phyloP scores from a whole-genome alignment of 2,888 invertebrate genomes.

The Watsonalla cultraria region DNA sequence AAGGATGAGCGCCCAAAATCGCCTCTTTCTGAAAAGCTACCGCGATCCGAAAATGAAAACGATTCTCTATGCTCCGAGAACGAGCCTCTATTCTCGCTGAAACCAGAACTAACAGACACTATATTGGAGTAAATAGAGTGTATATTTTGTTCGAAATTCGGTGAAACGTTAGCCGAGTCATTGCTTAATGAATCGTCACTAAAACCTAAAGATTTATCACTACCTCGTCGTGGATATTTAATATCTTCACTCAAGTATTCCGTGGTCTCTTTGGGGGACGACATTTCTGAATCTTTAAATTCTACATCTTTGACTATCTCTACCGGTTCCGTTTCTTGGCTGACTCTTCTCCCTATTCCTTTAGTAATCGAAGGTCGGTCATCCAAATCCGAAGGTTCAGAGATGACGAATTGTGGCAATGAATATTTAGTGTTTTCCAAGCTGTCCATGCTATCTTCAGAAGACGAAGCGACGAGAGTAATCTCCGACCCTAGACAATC shows the following conservation, averaged over 20 bases:
- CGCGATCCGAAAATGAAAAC: constrained; percentile 69
- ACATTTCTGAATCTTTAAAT: constrained; percentile 55
- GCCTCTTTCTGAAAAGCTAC: constrained; percentile 68
- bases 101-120: constrained; percentile 79
- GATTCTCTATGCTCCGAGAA: constrained; percentile 71
- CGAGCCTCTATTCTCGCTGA: constrained; percentile 76
- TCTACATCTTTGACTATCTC: constrained; percentile 27
- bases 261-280: constrained; percentile 48
- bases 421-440: constrained; percentile 78
- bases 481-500: constrained; percentile 93
- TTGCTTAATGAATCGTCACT: constrained; percentile 87
- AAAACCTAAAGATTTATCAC: constrained; percentile 84
- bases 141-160: constrained; percentile 73
- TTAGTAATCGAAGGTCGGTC: constrained; percentile 89
- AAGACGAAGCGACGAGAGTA: constrained; percentile 87
- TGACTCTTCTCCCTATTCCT: constrained; percentile 85
- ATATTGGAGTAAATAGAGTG: constrained; percentile 74
- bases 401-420: constrained; percentile 83
- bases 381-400: constrained; percentile 83
- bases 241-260: constrained; percentile 54
- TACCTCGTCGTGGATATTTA: constrained; percentile 80
- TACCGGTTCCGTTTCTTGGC: constrained; percentile 78
- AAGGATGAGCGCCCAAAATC: constrained; percentile 65
- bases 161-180: constrained; percentile 77
- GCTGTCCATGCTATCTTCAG: constrained; percentile 84